Evolutionary conservation across 1,140 invertebrate species (phyloP).

Genomic region (Andricus grossulariae): DNA sequence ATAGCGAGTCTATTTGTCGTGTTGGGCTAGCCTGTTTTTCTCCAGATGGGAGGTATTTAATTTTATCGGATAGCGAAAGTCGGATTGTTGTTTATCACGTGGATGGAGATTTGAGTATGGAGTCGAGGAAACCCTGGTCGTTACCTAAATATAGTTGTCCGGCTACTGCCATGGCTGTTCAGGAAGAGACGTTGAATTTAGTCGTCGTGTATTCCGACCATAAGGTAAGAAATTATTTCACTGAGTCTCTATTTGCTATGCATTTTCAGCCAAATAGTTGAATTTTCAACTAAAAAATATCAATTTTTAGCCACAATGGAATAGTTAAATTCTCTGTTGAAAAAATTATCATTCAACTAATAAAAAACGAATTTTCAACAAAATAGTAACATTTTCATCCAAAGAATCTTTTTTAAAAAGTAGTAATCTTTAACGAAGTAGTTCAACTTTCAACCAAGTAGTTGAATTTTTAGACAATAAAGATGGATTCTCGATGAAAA

Average conservation of each 20-base stretch:
- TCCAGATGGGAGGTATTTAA: slow-evolving; percentile 78
- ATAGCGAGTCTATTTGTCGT: slow-evolving; percentile 58
- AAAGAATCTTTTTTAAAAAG: too few relatives aligned
- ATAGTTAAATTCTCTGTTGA: too few relatives aligned
- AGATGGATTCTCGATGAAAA: too few relatives aligned
- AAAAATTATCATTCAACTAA: too few relatives aligned
- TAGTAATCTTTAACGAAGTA: too few relatives aligned
- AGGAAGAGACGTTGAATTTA: slow-evolving; percentile 76
- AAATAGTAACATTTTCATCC: too few relatives aligned
- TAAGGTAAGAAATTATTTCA: slow-evolving; percentile 75
- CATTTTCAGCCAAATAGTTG: background rate
- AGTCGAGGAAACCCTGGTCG: slow-evolving; percentile 74
- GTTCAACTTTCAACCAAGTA: too few relatives aligned
- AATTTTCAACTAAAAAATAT: too few relatives aligned
- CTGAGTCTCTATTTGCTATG: background rate
- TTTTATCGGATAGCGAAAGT: slow-evolving; percentile 78
- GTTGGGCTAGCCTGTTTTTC: slow-evolving; percentile 73
- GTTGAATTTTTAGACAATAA: too few relatives aligned
- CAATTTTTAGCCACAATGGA: too few relatives aligned
- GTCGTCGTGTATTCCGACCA: slow-evolving; percentile 84
- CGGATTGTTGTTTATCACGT: slow-evolving; percentile 80
- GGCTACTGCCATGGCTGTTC: slow-evolving; percentile 81
- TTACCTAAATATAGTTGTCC: slow-evolving; percentile 82
- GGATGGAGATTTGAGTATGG: slow-evolving; percentile 52
- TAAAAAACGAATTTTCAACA: too few relatives aligned